Base-by-base conservation (phyloP, 2,888 invertebrate genomes). In the Meandrusa payeni region DNA sequence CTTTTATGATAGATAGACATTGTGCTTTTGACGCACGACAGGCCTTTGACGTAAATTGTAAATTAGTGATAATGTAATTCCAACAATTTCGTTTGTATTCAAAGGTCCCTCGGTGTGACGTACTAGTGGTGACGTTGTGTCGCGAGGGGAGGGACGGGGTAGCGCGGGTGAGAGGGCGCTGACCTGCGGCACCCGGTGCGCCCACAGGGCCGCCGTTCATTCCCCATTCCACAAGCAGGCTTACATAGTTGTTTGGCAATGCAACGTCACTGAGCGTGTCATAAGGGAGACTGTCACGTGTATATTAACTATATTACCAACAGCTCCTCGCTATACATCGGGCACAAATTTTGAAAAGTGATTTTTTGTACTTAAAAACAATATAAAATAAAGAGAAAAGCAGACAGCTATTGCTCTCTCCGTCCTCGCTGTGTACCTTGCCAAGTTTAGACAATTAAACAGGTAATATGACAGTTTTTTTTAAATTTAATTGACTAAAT, bases 91-190 rank as follows among this genome's bases (percentile, higher is more conserved):
- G 7, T 12, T 34, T 15, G 5, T 15, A 26, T 20, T 31, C n/a
- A 51, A 48, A 42, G 23, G 42, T 46, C 41, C 44, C 40, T 36
- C 32, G 22, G 19, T 40, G 62, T 79, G 78, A 77, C 79, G 81
- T 75, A 68, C 59, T 53, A 52, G 42, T 65, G 61, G 72, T 80
- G 81, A 80, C 78, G 79, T 78, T 46, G 55, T 41, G 50, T 48
- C 29, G 36, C 32, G 47, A 24, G 36, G 7, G 43, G 43, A 38
- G 42, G 37, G 24, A 43, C 12, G 46, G 57, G 48, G 53, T 46
- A 50, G 50, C 55, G 51, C 57, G 48, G 19, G 33, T 11, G 43
- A 17, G 59, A 68, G 80, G 74, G 48, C 80, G 71, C 65, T 79
- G 80, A 80, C 82, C 76, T 69, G 58, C 58, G 46, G 47, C 51